A percentile compares a stretch with the other conserved stretches of the same genome.
These are phyloP conservation scores for Alentia gelatinosa DNA, from an alignment of 2,888 invertebrate genomes.

Conservation along the genomic window DNA sequence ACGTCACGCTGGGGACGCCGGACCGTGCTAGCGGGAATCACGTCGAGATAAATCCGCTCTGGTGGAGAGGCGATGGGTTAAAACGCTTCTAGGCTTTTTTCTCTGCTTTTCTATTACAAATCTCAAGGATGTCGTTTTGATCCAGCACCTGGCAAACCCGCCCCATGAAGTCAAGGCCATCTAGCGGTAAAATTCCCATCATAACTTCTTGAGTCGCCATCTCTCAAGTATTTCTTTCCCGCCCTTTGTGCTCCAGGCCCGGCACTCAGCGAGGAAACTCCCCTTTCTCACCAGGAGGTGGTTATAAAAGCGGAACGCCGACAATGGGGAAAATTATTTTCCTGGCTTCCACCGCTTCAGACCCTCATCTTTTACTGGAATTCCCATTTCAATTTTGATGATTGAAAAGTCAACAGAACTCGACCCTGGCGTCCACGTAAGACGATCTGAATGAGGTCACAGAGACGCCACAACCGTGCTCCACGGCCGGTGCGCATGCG, in stretches of 20 bases:
- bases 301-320: neutral
- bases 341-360: neutral
- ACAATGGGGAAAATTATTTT: neutral
- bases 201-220: neutral
- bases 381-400: constrained; percentile 50
- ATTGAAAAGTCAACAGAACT: constrained; percentile 47
- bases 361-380: neutral
- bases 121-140: constrained; percentile 3
- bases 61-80: neutral
- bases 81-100: neutral
- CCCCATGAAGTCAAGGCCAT: too few species aligned
- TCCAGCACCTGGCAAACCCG: neutral
- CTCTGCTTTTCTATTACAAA: constrained; percentile 31
- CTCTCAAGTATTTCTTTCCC: neutral
- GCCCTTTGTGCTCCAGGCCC: neutral
- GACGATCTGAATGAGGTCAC: constrained; percentile 7
- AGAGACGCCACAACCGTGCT: neutral
- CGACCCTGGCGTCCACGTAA: neutral
- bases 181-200: neutral
- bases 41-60: neutral
- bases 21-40: neutral
- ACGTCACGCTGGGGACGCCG: neutral
- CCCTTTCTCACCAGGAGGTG: neutral
- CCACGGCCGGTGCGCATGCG: neutral
- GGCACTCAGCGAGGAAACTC: neutral